Base-by-base conservation (phyloP, 2,888 invertebrate species). In the Nymphalis c-album region DNA sequence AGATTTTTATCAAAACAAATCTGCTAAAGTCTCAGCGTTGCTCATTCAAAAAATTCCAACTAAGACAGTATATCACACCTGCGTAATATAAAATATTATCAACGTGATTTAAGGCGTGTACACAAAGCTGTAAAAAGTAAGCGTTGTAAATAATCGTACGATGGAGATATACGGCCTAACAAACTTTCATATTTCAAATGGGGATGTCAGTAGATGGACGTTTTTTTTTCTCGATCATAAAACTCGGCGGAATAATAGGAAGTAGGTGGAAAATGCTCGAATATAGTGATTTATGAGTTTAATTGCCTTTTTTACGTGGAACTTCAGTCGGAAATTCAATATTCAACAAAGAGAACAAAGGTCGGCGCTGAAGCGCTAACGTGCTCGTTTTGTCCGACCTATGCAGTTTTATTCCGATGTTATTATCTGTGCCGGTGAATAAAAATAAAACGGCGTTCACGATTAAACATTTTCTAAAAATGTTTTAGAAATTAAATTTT, bases 101-200 rank as follows among this genome's bases (percentile, higher is more conserved):
- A 55, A n/a, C 48, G 74, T 88, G 85, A 90, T 89, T 87, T 90
- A 90, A 80, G 73, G 82, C 81, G 72, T 76, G 82, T 81, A 82
- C 81, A 86, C 84, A 86, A 77, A 74, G 75, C 75, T 75, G 73
- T 85, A 84, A 85, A 85, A 84, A 85, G 88, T 84, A 84, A 82
- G 82, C 83, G 79, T 83, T 82, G 84, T 90, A 89, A 89, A 88
- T 79, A 85, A 84, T 76, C 75, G 73, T 74, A 75, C 80, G 81
- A 84, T 85, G 79, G 85, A 87, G 86, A 90, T 90, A 90, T 89
- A 91, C 80, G 82, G 82, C 84, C 85, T 86, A 85, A 86, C 83
- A 85, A 40, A 85, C 85, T 86, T 87, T 87, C 88, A 90, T 91
- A 90, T 85, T 85, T 91, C 91, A 91, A 87, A 87, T 79, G 82